Conservation (phyloP, 2,113 vertebrate genomes). For the Bufo gargarizans region DNA sequence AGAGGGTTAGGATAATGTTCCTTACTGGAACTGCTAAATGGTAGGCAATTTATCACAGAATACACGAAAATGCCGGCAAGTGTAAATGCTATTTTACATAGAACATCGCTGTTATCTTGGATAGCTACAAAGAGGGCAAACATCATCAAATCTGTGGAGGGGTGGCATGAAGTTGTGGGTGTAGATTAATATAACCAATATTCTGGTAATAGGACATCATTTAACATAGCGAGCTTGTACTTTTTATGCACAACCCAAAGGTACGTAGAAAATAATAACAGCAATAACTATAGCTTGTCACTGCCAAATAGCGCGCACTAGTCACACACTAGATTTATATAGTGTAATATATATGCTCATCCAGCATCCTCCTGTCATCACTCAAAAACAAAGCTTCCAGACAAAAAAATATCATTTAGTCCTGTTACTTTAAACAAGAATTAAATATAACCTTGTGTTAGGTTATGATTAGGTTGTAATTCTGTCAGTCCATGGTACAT, state of each 20-base stretch:
- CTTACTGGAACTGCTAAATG: constrained; percentile 43
- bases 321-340: not conserved
- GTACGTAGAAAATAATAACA: not conserved
- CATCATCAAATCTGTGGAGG: not conserved
- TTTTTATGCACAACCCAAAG: not conserved
- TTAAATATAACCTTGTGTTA: too few species aligned
- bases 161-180: constrained; percentile 10
- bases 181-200: constrained; percentile 54
- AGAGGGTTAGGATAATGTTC: constrained; percentile 29
- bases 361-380: too few species aligned
- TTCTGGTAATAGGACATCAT: not conserved
- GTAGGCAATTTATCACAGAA: not conserved
- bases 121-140: not conserved
- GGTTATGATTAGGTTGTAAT: too few species aligned
- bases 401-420: too few species aligned
- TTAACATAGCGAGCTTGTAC: not conserved
- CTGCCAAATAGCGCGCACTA: not conserved
- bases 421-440: too few species aligned
- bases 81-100: constrained; percentile 15
- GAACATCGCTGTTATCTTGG: not conserved
- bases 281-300: not conserved
- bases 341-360: not conserved
- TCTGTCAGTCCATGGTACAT: too few species aligned
- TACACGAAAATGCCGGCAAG: not conserved
- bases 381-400: not conserved